These are phyloP conservation scores for Dryadula phaetusa DNA, from an alignment of 2,888 invertebrate species.

Conservation along the genomic window DNA sequence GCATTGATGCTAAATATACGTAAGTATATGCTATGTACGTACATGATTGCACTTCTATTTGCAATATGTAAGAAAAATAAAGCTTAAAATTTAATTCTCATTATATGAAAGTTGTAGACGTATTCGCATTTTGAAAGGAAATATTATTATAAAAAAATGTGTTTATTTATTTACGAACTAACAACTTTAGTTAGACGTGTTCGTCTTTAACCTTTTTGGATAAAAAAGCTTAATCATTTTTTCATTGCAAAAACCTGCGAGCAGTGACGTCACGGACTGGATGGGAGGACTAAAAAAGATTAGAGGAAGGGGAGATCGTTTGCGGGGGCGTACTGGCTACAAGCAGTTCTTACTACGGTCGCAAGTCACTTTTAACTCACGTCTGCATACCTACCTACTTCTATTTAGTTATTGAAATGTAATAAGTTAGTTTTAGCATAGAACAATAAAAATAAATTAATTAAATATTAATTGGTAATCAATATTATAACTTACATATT, in stretches of 20 bases:
- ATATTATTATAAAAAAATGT: neutral
- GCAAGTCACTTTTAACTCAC: slow-evolving; percentile 50
- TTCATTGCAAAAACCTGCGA: slow-evolving; percentile 75
- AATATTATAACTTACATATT: neutral
- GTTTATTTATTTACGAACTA: slow-evolving; percentile 11
- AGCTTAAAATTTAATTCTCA: too few species aligned
- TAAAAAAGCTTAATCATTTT: slow-evolving; percentile 66
- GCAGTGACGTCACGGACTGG: slow-evolving; percentile 78
- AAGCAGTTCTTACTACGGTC: slow-evolving; percentile 55
- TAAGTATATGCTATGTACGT: too few species aligned
- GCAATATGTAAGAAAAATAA: too few species aligned
- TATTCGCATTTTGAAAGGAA: too few species aligned
- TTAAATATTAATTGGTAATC: neutral
- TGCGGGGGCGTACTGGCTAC: slow-evolving; percentile 62
- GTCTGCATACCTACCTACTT: slow-evolving; percentile 3
- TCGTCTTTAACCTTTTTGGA: slow-evolving; percentile 30
- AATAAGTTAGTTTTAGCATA: neutral
- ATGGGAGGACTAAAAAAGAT: slow-evolving; percentile 73
- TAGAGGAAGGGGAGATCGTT: slow-evolving; percentile 62
- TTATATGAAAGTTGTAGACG: too few species aligned
- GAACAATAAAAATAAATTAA: too few species aligned
- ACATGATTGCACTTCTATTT: too few species aligned
- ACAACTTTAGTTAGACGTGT: neutral
- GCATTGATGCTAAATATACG: too few species aligned
- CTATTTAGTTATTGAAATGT: neutral